These are phyloP conservation scores for Drepana arcuata DNA, from an alignment of 1,140 invertebrate species.

Conservation along the genomic window DNA sequence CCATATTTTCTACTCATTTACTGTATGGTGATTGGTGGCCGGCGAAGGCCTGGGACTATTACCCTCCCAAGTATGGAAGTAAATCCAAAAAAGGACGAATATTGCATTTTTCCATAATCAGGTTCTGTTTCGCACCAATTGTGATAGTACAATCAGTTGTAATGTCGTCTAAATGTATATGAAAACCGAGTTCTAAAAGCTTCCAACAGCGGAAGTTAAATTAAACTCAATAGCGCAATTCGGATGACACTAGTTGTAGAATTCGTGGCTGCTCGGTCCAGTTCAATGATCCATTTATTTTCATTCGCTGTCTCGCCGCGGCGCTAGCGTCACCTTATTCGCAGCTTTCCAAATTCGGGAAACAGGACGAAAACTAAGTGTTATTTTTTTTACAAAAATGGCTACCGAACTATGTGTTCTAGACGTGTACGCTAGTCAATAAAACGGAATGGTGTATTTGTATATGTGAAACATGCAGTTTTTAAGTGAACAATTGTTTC, in stretches of 20 bases:
- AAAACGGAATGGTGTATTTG: slow-evolving; percentile 48
- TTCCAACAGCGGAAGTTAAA: slow-evolving; percentile 2
- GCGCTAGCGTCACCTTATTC: slow-evolving; percentile 56
- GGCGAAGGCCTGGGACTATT: slow-evolving; percentile 25
- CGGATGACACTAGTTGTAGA: slow-evolving; percentile 13
- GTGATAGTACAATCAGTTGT: neutral
- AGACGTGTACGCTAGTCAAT: slow-evolving; percentile 43
- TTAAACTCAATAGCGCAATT: slow-evolving; percentile 6
- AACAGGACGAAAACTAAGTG: slow-evolving; percentile 42
- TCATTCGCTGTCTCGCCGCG: slow-evolving; percentile 43
- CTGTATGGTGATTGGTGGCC: slow-evolving; percentile 36
- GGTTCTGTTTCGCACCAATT: slow-evolving; percentile 15
- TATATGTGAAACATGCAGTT: slow-evolving; percentile 65
- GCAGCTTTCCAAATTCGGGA: slow-evolving; percentile 44
- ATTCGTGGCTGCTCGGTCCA: slow-evolving; percentile 19
- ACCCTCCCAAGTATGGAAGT: slow-evolving; percentile 39
- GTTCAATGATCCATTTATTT: slow-evolving; percentile 49
- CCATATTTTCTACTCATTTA: slow-evolving; percentile 17
- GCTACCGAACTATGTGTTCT: slow-evolving; percentile 40
- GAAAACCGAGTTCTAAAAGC: slow-evolving; percentile 1
- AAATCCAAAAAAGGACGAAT: slow-evolving; percentile 42
- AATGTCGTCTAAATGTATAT: too few relatives aligned
- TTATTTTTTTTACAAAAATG: slow-evolving; percentile 64
- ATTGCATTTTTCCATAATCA: slow-evolving; percentile 17
- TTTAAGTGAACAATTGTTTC: slow-evolving; percentile 67